Evolutionary conservation across 2,113 vertebrate species (phyloP), one percentile per base, ranked within the genome.

Genomic region (Ailurus styani): DNA sequence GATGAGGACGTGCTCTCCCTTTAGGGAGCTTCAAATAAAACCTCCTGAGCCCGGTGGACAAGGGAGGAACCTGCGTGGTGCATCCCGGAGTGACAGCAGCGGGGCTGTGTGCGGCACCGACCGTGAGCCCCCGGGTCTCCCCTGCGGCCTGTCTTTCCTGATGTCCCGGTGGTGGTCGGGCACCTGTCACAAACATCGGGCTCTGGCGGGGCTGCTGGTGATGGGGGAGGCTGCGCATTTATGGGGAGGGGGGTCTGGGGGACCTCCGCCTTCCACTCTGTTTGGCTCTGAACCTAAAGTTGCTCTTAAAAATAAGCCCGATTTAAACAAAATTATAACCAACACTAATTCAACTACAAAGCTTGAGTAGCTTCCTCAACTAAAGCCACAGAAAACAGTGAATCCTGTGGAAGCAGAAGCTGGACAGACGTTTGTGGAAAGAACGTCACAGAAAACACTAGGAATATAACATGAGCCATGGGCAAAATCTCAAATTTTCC

Each of bases 111-210:
- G 60, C 45, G 7, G 3, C 45, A n/a, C 21, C 14, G 3, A 37
- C 29, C 11, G 8, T 3, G 21, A 50, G 9, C 72, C 18, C 50
- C 6, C n/a, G n/a, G 8, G 29, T 3, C 57, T 20, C 55, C 34
- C 23, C 12, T 45, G 25, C 6, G 23, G 72, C 25, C 40, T 15
- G 7, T 37, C 10, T 25, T 1, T 45, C 1, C 3, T 8, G 7
- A 29, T 13, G 13, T 45, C 7, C 3, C 40, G 0, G 25, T 29
- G 7, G 7, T 9, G 40, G 25, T n/a, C 34, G 3, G 0, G 8
- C 17, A 68, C 7, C 34, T 9, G 66, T 68, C 66, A 10, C 66
- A 37, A 8, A 37, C 18, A 68, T 21, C 4, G 18, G 66, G 34
- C 87, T 68, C 81, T 50, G 60, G 73, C 15, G 52, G 42, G 8